These are phyloP conservation scores for Acanthis flammea DNA, from an alignment of 2,797 vertebrate genomes.

Conservation along the genomic window DNA sequence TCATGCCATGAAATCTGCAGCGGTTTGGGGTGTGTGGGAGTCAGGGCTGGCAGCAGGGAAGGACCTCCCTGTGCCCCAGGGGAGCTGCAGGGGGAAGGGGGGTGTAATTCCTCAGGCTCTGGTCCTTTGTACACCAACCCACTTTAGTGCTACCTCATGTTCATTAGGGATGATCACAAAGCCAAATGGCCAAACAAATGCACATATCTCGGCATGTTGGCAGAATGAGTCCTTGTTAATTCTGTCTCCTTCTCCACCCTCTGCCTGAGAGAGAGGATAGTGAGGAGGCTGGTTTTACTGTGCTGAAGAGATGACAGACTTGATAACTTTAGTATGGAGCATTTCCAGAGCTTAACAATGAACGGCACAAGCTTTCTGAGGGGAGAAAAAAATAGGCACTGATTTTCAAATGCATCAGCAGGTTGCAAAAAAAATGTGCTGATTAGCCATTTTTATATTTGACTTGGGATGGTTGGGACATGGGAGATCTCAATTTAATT, in stretches of 20 bases:
- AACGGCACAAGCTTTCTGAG: slow-evolving; percentile 40
- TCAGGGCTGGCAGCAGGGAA: neutral
- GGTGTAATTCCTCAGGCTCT: slow-evolving; percentile 40
- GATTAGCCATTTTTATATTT: slow-evolving; percentile 55
- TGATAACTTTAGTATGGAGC: slow-evolving; percentile 33
- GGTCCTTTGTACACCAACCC: neutral
- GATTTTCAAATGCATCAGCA: slow-evolving; percentile 57
- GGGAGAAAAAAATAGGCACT: slow-evolving; percentile 44
- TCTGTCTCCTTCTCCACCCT: slow-evolving; percentile 12
- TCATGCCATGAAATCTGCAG: neutral
- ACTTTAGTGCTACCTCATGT: slow-evolving; percentile 29
- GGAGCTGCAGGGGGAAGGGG: slow-evolving; percentile 34
- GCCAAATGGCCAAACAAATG: slow-evolving; percentile 58
- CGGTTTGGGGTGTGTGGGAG: neutral
- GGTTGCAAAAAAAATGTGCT: slow-evolving; percentile 33
- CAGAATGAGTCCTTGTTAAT: slow-evolving; percentile 35
- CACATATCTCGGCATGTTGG: neutral
- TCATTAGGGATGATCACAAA: slow-evolving; percentile 54
- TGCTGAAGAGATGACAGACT: slow-evolving; percentile 51
- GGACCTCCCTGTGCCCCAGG: neutral
- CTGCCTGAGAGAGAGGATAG: slow-evolving; percentile 27
- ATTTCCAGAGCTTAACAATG: slow-evolving; percentile 57
- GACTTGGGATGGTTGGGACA: neutral
- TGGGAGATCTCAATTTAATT: neutral
- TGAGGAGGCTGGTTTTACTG: slow-evolving; percentile 39